Evolutionary conservation across 92 coral and sea anemone species (phyloP), one percentile per base, ranked within the genome.

Genomic region (Parazoanthus atlanticus): DNA sequence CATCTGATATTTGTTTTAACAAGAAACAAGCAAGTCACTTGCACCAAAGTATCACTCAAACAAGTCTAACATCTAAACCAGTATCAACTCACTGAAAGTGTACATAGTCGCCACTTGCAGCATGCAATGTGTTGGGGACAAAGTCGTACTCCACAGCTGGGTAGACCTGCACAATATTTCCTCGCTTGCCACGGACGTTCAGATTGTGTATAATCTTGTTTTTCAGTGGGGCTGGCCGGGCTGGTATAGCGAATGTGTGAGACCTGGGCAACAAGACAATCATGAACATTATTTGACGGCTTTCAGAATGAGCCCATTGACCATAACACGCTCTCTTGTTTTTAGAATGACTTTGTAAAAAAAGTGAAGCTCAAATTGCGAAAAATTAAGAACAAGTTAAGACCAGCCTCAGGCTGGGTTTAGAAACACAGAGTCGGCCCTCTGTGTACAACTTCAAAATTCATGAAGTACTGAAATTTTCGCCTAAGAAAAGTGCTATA

Each of bases 21-120:
- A 36, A 36, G 38, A 36, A 36, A 36, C 38, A 36, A 2, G 38
- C 38, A 36, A 36, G 38, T 5, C 38, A 36, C 38, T 36, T 36
- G 4, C 4, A 46, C 49, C 49, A 46, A 46, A 46, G 49, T 11
- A 46, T 46, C 12, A 46, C 12, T 11, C 12, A 46, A 46, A 9
- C 12, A 46, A 8, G 49, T 8, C 0, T 8, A 46, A 8, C 49
- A 46, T 46, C 49, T 46, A 21, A 28, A 38, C 0, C 16, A 79
- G 30, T 58, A 94, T 97, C 94, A 81, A 9, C 91, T 82, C 71
- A 89, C 91, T 89, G 91, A 38, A 89, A 89, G 74, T 89, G 91
- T 9, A 89, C 65, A 34, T 89, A 83, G 10, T 89, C 88, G 23
- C 84, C 88, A 66, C 72, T 58, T 65, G 70, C 66, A 28, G 74